A percentile compares a stretch with the other conserved stretches of the same genome.
Evolutionary conservation across 2,888 invertebrate species (phyloP).

Genomic region (Fragum fragum): DNA sequence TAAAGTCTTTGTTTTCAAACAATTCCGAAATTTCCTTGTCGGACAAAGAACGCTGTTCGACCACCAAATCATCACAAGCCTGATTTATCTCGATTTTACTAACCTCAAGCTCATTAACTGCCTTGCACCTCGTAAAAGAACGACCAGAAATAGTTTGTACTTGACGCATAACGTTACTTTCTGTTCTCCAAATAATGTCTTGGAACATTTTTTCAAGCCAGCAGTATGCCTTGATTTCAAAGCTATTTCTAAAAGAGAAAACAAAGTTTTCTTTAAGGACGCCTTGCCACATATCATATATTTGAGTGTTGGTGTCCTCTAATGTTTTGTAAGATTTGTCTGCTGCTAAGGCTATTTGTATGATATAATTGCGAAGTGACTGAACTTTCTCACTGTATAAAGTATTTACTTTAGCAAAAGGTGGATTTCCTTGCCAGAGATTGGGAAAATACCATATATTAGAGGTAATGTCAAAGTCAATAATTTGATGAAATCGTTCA

Average conservation of each 20-base stretch:
- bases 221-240: constrained; percentile 47
- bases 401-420: constrained; percentile 37
- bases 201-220: constrained; percentile 27
- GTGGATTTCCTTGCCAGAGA: constrained; percentile 47
- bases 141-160: not conserved
- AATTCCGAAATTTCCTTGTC: not conserved
- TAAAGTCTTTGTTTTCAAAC: not conserved
- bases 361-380: not conserved
- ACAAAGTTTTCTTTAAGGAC: constrained; percentile 44
- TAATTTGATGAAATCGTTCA: constrained; percentile 36
- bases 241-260: constrained; percentile 43
- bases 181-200: constrained; percentile 6
- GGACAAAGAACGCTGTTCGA: not conserved
- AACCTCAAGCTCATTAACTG: not conserved
- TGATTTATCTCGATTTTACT: not conserved
- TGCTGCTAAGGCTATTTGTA: not conserved
- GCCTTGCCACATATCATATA: constrained; percentile 33
- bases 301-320: not conserved
- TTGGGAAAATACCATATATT: constrained; percentile 39
- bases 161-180: not conserved
- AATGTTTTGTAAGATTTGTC: not conserved
- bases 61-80: not conserved
- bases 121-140: not conserved
- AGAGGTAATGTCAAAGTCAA: constrained; percentile 30
- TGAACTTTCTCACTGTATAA: constrained; percentile 16